Evolutionary conservation across 2,888 invertebrate genomes (phyloP).

Genomic region (Melangyna quadrimaculata): DNA sequence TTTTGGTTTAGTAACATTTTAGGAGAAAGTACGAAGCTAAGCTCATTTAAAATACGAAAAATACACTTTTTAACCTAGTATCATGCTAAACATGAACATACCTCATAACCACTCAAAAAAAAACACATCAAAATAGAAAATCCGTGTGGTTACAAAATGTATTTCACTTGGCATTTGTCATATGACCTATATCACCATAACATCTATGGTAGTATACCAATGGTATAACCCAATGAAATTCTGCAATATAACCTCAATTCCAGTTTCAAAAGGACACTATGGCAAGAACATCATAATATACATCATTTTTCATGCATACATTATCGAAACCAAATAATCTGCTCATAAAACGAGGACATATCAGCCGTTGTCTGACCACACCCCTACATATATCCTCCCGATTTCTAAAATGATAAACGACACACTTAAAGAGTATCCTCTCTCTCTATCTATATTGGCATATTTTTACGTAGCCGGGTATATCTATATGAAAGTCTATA

Average conservation of each 20-base stretch:
- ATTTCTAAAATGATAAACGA: constrained; percentile 62
- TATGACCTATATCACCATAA: not conserved
- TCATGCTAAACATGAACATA: too few species aligned
- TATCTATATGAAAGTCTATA: not conserved
- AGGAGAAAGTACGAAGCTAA: too few species aligned
- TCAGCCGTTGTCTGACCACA: constrained; percentile 45
- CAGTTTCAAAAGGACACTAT: constrained; percentile 18
- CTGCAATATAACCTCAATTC: not conserved
- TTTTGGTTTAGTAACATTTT: too few species aligned
- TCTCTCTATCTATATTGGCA: constrained; percentile 65
- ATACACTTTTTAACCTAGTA: too few species aligned
- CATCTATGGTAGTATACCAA: too few species aligned
- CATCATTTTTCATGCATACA: constrained; percentile 48
- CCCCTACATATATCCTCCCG: constrained; percentile 20
- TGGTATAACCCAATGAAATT: not conserved
- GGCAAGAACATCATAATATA: constrained; percentile 1
- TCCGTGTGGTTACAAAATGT: not conserved
- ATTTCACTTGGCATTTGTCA: not conserved
- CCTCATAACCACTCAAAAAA: constrained; percentile 8
- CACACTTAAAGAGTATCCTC: constrained; percentile 50
- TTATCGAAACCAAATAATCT: constrained; percentile 46
- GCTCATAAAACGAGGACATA: constrained; percentile 40
- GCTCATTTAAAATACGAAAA: too few species aligned
- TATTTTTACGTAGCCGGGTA: not conserved
- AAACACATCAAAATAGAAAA: constrained; percentile 7